Percentiles rank a stretch among this genome's conserved stretches.
These are phyloP conservation scores for Guaruba guarouba DNA, from an alignment of 2,113 vertebrate species.

Conservation along the genomic window DNA sequence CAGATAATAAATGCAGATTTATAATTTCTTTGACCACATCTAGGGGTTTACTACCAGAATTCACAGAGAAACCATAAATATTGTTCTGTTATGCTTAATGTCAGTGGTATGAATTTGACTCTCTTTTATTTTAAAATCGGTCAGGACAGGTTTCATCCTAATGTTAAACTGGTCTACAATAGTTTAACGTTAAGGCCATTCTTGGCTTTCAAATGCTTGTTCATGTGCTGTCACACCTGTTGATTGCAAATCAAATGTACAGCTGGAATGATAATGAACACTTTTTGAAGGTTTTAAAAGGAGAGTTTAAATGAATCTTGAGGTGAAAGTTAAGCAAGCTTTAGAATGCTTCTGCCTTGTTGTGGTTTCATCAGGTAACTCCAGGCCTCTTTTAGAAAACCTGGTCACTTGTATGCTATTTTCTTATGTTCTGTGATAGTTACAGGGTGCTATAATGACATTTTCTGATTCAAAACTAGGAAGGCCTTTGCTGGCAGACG, in stretches of 20 bases:
- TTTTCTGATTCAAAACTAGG: neutral
- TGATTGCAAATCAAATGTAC: neutral
- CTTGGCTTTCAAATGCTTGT: neutral
- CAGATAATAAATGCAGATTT: slow-evolving; percentile 11
- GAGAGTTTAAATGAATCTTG: neutral
- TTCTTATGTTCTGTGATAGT: neutral
- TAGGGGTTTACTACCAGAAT: neutral
- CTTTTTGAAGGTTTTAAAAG: neutral
- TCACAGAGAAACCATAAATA: neutral
- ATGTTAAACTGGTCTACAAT: neutral
- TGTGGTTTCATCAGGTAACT: neutral
- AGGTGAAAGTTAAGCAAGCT: neutral
- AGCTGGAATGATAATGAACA: neutral
- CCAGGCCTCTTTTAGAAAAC: neutral
- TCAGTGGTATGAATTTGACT: neutral
- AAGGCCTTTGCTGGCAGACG: neutral
- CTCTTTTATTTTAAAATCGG: neutral
- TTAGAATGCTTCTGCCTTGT: neutral
- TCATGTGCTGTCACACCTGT: neutral
- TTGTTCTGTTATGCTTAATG: neutral
- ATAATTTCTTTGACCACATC: neutral
- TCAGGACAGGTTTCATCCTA: neutral
- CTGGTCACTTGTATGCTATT: neutral
- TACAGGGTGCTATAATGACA: neutral
- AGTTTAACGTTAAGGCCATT: neutral